Evolutionary conservation across 2,888 invertebrate genomes (phyloP), one percentile per base, ranked within the genome.

Genomic region (Sesia bembeciformis): DNA sequence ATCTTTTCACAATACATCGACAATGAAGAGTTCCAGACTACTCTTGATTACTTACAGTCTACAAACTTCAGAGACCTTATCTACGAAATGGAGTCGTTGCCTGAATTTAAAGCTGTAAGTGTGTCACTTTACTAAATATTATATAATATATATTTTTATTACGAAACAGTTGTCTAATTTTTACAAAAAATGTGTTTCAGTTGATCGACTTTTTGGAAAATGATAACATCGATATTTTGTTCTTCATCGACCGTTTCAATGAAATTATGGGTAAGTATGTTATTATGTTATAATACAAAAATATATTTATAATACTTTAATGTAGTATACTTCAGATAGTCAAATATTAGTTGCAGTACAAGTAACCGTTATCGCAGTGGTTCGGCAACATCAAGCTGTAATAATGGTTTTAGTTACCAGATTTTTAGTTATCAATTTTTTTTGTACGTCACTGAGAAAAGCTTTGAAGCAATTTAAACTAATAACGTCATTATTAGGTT

Each of bases 21-120:
- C 54, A 74, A 62, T 52, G 81, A 82, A 4, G 84, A 84, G 61
- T 84, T 84, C 63, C 5, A 5, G 51, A 58, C 58, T 4, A 58
- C 78, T 6, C 0, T 78, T 2, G 60, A 69, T 3, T 84, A 81
- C 57, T n/a, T 82, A 51, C 57, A 40, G 55, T 74, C 78, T 0
- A 64, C 70, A 4, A 68, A 71, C 58, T 84, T 84, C 69, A 79
- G 68, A 55, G 69, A 74, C 3, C 62, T 84, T 42, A 58, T 84
- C 3, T 71, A 69, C 40, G 83, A 85, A 59, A 75, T 85, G 76
- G 83, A 84, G 65, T 63, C 68, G 4, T 64, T 84, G 58, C 83
- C 81, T 23, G 82, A 84, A 67, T 84, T 85, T 57, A 61, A 64
- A 57, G 80, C 80, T 57, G 84, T 85, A 61, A 81, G 83, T 76